phyloP scores from a whole-genome alignment of 2,888 invertebrate species.

The Lochmaea crataegi region DNA sequence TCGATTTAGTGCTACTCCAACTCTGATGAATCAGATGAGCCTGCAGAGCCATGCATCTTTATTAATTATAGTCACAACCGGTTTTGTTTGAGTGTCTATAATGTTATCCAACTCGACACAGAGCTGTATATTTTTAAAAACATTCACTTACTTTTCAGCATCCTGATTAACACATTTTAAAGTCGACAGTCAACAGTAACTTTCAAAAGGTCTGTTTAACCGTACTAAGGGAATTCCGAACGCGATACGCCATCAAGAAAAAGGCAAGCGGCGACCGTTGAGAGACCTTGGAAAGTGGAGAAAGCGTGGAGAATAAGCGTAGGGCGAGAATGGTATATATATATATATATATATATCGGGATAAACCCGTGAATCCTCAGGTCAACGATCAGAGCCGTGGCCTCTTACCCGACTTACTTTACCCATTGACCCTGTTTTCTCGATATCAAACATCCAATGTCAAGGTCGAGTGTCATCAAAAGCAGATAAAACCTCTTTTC shows the following conservation, averaged over 20 bases:
- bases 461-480: slow-evolving; percentile 48
- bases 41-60: too few relatives aligned
- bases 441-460: slow-evolving; percentile 50
- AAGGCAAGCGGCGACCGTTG: slow-evolving; percentile 22
- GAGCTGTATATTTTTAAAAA: too few relatives aligned
- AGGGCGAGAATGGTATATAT: slow-evolving; percentile 56
- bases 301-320: slow-evolving; percentile 41
- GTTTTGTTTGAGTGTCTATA: too few relatives aligned
- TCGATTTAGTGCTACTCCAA: too few relatives aligned
- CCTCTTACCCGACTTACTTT: slow-evolving; percentile 57
- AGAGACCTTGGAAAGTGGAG: slow-evolving; percentile 16
- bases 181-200: not conserved
- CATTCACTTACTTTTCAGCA: not conserved
- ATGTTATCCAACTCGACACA: too few relatives aligned
- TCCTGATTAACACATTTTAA: not conserved
- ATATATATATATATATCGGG: slow-evolving; percentile 44
- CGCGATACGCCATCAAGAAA: slow-evolving; percentile 22
- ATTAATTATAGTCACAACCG: too few relatives aligned
- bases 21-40: too few relatives aligned
- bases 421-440: slow-evolving; percentile 61
- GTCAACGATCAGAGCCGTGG: slow-evolving; percentile 64
- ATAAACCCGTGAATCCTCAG: slow-evolving; percentile 62
- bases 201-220: slow-evolving; percentile 18
- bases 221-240: slow-evolving; percentile 25
- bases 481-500: slow-evolving; percentile 14